Evolutionary conservation across 1,140 invertebrate species (phyloP).

Genomic region (Melipona quadrifasciata): DNA sequence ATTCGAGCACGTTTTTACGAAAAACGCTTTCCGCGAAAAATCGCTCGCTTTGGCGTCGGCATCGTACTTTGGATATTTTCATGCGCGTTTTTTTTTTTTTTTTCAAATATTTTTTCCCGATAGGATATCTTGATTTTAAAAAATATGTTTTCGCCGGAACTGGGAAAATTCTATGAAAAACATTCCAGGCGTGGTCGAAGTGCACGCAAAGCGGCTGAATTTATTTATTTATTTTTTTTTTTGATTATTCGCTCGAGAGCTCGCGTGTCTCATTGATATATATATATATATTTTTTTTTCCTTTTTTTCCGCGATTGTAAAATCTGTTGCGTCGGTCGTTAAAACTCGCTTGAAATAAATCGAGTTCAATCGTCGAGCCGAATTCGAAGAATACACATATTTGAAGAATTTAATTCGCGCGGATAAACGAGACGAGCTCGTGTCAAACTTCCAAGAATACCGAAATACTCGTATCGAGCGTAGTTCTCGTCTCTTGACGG

Average conservation of each 20-base stretch:
- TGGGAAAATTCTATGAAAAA: slow-evolving; percentile 12
- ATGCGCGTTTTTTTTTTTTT: background rate
- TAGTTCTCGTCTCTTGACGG: too few relatives aligned
- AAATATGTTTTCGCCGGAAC: slow-evolving; percentile 2
- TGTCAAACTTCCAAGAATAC: too few relatives aligned
- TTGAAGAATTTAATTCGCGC: too few relatives aligned
- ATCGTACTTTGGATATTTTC: slow-evolving; percentile 18
- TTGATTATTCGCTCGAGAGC: background rate
- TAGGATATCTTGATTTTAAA: background rate
- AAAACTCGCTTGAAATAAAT: background rate
- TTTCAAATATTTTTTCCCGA: background rate
- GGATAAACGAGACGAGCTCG: too few relatives aligned
- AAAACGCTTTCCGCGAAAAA: background rate
- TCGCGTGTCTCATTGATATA: background rate
- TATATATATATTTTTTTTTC: too few relatives aligned
- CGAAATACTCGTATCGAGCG: too few relatives aligned
- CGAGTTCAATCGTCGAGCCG: too few relatives aligned
- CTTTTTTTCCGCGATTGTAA: background rate
- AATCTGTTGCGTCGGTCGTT: background rate
- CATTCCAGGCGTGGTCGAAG: background rate
- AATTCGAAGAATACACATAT: too few relatives aligned
- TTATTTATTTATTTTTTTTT: background rate
- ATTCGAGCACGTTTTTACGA: background rate
- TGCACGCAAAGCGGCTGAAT: background rate
- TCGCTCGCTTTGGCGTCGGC: background rate